Conservation (phyloP, 37 sponge, comb jelly and placozoan species). For the Diacarnus erythraeanus region DNA sequence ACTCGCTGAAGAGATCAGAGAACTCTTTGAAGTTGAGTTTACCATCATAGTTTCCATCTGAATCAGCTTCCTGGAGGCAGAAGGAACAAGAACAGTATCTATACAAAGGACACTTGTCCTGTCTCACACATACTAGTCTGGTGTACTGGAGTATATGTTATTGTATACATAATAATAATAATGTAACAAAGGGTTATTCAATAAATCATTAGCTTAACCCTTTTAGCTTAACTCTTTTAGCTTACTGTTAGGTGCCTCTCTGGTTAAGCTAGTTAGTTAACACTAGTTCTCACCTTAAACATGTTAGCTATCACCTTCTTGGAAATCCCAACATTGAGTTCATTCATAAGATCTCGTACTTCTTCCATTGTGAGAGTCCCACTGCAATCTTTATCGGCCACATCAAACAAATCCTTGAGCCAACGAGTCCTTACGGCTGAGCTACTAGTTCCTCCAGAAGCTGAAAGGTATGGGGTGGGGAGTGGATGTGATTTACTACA, state of each 20-base stretch:
- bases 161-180: too few species aligned
- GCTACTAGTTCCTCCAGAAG: not conserved
- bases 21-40: constrained; percentile 53
- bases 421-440: constrained; percentile 39
- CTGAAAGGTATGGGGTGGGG: not conserved
- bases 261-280: not conserved
- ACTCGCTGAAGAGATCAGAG: constrained; percentile 51
- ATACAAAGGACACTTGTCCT: too few species aligned
- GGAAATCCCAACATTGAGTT: constrained; percentile 61
- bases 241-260: too few species aligned
- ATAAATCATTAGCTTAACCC: too few species aligned
- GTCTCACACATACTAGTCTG: too few species aligned
- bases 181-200: too few species aligned
- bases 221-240: too few species aligned
- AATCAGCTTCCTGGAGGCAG: constrained; percentile 53
- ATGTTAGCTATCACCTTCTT: constrained; percentile 33
- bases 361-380: constrained; percentile 58
- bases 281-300: constrained; percentile 40
- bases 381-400: constrained; percentile 52
- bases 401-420: constrained; percentile 60
- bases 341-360: constrained; percentile 36
- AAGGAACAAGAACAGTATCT: too few species aligned
- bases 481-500: not conserved
- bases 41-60: constrained; percentile 40
- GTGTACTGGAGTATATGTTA: too few species aligned